A percentile compares a stretch with the other conserved stretches of the same genome.
Evolutionary conservation across 2,113 vertebrate genomes (phyloP).

Genomic region (Hydrochoerus hydrochaeris): DNA sequence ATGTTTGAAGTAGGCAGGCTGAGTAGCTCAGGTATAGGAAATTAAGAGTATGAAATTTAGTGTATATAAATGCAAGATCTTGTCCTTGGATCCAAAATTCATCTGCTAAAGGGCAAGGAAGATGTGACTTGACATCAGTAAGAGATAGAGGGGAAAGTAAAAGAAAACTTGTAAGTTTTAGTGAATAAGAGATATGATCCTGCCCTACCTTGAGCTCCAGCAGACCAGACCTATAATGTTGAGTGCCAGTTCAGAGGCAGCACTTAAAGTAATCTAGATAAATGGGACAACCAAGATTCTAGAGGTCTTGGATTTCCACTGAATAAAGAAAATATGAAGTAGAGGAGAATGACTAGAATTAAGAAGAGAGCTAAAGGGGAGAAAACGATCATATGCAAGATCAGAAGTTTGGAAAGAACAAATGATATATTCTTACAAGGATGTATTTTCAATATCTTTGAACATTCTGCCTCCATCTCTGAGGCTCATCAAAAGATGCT

Average conservation of each 20-base stretch:
- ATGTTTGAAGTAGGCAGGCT: background rate
- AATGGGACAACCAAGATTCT: background rate
- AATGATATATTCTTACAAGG: background rate
- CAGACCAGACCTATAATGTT: background rate
- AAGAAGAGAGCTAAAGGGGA: background rate
- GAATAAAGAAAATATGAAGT: background rate
- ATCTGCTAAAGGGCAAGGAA: background rate
- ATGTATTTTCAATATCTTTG: background rate
- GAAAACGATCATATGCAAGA: background rate
- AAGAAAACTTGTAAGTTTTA: background rate
- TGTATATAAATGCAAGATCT: background rate
- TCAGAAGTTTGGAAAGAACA: background rate
- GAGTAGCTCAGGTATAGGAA: background rate
- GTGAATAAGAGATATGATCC: background rate
- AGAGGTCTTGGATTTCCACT: background rate
- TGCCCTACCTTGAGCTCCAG: background rate
- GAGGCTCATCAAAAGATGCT: background rate
- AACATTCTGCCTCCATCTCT: background rate
- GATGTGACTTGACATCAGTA: background rate
- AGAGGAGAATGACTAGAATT: background rate
- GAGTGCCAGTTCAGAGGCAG: background rate
- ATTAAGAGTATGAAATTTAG: slow-evolving; percentile 1
- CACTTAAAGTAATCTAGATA: background rate
- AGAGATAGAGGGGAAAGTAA: background rate
- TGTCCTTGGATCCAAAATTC: slow-evolving; percentile 13